A percentile compares a stretch with the other conserved stretches of the same genome.
These are phyloP conservation scores for Chymomyza procnemis DNA, from an alignment of 2,888 invertebrate genomes.

Conservation along the genomic window DNA sequence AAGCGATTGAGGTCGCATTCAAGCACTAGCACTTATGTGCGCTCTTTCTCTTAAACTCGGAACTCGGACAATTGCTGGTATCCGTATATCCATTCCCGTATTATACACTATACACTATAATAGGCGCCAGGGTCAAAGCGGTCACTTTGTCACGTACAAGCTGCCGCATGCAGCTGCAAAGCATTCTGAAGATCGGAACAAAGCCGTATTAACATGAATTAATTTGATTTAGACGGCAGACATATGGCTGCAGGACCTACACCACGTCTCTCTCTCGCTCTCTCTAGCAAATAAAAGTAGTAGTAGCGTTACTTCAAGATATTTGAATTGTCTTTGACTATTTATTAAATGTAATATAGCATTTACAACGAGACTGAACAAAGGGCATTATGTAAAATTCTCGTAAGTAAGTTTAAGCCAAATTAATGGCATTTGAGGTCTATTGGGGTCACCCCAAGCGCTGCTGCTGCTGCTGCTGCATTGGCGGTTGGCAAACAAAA, in stretches of 20 bases:
- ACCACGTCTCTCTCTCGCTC: too few species aligned
- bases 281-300: too few species aligned
- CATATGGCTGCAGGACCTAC: too few species aligned
- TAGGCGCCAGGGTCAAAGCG: neutral
- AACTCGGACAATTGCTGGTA: slow-evolving; percentile 44
- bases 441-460: neutral
- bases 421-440: slow-evolving; percentile 9
- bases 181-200: slow-evolving; percentile 7
- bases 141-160: slow-evolving; percentile 66
- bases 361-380: slow-evolving; percentile 74
- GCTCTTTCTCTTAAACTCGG: neutral
- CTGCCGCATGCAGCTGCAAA: slow-evolving; percentile 15
- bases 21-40: neutral
- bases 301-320: too few species aligned
- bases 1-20: slow-evolving; percentile 73
- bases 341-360: slow-evolving; percentile 76
- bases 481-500: slow-evolving; percentile 69
- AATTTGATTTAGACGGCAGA: neutral
- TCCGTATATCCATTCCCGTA: too few species aligned
- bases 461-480: slow-evolving; percentile 35
- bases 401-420: slow-evolving; percentile 19
- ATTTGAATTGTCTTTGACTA: slow-evolving; percentile 46
- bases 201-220: neutral
- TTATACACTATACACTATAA: neutral
- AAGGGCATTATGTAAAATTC: slow-evolving; percentile 67